Base-by-base conservation (phyloP, 2,888 invertebrate genomes). In the Hemaris fuciformis region DNA sequence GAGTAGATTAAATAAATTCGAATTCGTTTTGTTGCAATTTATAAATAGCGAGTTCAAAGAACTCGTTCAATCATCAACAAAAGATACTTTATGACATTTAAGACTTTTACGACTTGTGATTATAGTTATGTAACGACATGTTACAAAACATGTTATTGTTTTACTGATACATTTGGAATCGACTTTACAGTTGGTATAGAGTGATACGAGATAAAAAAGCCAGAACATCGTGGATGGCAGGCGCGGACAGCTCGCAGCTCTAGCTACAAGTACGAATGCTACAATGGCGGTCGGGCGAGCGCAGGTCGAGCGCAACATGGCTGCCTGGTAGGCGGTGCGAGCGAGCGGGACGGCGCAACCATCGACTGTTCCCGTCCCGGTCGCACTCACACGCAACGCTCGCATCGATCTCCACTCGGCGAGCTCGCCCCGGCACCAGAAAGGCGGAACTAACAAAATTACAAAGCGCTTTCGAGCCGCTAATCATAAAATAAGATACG, bases 401-500 rank as follows among this genome's bases (percentile, higher is more conserved):
- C 85, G 91, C 92, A 92, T 92, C 92, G 92, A 92, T 92, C 92
- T 91, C 89, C 84, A 88, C 88, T 89, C 89, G 83, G 84, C 80
- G 89, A 83, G 84, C 85, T 91, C 90, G 91, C 91, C 91, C 91
- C 90, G 91, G 92, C 91, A 91, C 91, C 92, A 91, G 91, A 92
- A 92, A 91, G 92, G 92, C 92, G 92, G 92, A 92, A 92, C 92
- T 91, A 92, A 92, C 92, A 91, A 91, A 91, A 92, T 92, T 91
- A 92, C 92, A 91, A 89, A 91, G 92, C 91, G 91, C 91, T 91
- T 91, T 91, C 91, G 90, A 90, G 92, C 92, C 92, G 91, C 92
- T 92, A 92, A 92, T 92, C 92, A 92, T 91, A 91, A 91, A 91
- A 92, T 92, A 92, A 92, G 92, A 92, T 91, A 92, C 92, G 92